Conservation (phyloP, 2,797 vertebrate genomes). For the Tympanoctomys barrerae region DNA sequence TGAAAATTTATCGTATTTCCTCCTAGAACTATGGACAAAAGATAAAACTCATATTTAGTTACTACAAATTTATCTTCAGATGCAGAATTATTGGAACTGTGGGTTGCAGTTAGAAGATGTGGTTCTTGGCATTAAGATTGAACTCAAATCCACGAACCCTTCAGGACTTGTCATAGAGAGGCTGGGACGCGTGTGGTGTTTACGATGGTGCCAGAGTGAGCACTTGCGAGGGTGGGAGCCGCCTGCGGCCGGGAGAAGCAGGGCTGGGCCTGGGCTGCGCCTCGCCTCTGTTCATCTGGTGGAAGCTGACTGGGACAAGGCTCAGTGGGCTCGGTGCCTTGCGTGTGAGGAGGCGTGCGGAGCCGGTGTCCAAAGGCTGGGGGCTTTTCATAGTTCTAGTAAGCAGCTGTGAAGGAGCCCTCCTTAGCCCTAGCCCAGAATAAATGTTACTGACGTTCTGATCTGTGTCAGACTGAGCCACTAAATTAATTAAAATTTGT, state of each 20-base stretch:
- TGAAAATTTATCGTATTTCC: conserved; percentile 16
- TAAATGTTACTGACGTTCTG: neutral
- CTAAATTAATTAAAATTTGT: neutral
- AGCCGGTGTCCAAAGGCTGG: neutral
- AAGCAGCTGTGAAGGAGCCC: neutral
- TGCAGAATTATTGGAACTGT: neutral
- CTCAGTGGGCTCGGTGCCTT: neutral
- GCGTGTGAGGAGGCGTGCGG: neutral
- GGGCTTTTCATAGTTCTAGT: neutral
- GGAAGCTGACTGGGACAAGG: neutral
- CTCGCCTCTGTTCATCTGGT: neutral
- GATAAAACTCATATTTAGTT: conserved; percentile 2
- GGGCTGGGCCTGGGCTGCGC: neutral
- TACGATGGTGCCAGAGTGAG: neutral
- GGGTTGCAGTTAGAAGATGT: neutral
- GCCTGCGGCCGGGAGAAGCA: neutral
- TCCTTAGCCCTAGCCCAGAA: neutral
- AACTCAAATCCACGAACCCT: conserved; percentile 8
- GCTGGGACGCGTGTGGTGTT: neutral
- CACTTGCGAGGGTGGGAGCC: neutral
- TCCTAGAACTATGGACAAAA: neutral
- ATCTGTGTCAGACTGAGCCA: neutral
- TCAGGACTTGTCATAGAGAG: neutral
- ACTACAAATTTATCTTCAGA: neutral
- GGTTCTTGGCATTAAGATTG: conserved; percentile 33